Evolutionary conservation across 2,113 vertebrate species (phyloP).

Genomic region (Malurus elegans): DNA sequence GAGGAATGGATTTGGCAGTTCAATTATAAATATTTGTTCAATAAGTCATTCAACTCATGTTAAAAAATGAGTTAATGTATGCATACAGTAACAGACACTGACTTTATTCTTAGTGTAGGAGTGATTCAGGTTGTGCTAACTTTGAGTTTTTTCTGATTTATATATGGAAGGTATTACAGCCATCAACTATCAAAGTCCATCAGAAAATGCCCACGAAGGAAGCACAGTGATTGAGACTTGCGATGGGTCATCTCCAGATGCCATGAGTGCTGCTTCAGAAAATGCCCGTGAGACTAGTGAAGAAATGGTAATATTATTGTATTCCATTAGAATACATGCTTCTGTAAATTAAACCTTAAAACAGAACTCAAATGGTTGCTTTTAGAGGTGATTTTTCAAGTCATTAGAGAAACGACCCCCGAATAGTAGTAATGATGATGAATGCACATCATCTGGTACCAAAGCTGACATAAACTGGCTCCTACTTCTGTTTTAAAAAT

Average conservation of each 20-base stretch:
- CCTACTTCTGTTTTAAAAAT: not conserved
- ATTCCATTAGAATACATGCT: not conserved
- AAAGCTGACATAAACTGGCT: not conserved
- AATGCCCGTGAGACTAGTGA: constrained; percentile 84
- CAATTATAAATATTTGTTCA: not conserved
- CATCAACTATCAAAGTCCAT: constrained; percentile 75
- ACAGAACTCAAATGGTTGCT: not conserved
- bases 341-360: not conserved
- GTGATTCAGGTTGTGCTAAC: constrained; percentile 2
- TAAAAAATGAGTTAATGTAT: not conserved
- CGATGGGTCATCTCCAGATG: constrained; percentile 87
- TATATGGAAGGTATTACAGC: constrained; percentile 79
- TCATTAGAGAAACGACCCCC: not conserved
- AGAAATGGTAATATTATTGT: constrained; percentile 81
- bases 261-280: constrained; percentile 89
- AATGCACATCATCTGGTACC: not conserved
- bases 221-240: constrained; percentile 72
- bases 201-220: constrained; percentile 75
- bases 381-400: not conserved
- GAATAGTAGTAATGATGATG: not conserved
- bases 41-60: not conserved
- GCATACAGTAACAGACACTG: not conserved
- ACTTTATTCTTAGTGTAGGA: not conserved
- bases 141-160: constrained; percentile 37
- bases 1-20: not conserved